Conservation (phyloP, 1,140 invertebrate genomes). For the Apocrypta bakeri region DNA sequence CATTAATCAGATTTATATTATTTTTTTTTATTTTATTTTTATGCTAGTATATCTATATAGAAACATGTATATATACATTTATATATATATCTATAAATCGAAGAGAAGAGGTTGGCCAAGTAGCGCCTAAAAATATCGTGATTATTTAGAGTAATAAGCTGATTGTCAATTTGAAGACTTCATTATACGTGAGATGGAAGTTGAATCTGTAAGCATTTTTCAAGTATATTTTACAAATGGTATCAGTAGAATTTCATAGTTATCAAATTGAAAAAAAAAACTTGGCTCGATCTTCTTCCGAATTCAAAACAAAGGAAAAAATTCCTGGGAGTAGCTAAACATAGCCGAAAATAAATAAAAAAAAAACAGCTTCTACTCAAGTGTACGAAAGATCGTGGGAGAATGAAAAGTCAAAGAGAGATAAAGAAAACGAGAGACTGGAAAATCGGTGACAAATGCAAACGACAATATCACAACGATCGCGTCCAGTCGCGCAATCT, state of each 20-base stretch:
- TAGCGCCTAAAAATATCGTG: background rate
- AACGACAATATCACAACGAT: background rate
- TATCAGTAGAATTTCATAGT: background rate
- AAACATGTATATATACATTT: background rate
- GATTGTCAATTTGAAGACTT: background rate
- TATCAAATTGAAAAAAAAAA: background rate
- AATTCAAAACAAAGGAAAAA: too few species aligned
- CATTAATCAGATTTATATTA: slow-evolving; percentile 29
- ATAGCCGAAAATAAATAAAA: too few species aligned
- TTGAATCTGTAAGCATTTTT: background rate
- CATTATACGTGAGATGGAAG: too few species aligned
- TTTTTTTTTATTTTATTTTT: slow-evolving; percentile 26
- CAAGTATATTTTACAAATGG: background rate
- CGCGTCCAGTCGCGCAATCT: background rate
- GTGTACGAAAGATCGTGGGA: background rate
- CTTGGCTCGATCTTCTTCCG: slow-evolving; percentile 13
- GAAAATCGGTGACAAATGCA: background rate
- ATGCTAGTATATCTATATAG: background rate
- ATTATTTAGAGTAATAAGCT: background rate
- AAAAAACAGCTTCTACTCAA: too few species aligned
- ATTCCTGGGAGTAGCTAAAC: too few species aligned
- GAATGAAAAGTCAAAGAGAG: background rate
- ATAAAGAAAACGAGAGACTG: background rate
- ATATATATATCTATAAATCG: background rate
- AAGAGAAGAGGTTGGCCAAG: slow-evolving; percentile 9